phyloP scores from a whole-genome alignment of 1,140 invertebrate species.

The Prorops nasuta region DNA sequence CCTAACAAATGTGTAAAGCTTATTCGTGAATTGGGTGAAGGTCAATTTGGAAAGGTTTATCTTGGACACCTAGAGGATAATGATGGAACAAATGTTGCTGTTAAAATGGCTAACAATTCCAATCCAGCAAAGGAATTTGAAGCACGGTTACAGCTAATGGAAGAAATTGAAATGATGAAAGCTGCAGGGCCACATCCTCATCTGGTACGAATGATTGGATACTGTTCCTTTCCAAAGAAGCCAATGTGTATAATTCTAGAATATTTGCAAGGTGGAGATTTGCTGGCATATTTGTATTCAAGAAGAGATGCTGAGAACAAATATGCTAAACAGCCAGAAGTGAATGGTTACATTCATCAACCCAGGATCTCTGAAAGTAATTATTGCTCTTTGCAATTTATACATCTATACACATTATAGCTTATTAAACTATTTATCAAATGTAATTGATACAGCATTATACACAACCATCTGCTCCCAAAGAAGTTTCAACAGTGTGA shows the following conservation, averaged over 20 bases:
- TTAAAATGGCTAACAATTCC: constrained; percentile 64
- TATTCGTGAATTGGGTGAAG: constrained; percentile 66
- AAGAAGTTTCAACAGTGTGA: neutral
- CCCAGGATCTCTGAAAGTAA: constrained; percentile 1
- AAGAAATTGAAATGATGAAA: constrained; percentile 80
- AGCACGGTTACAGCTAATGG: constrained; percentile 66
- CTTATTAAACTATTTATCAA: too few species aligned
- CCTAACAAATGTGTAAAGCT: constrained; percentile 56
- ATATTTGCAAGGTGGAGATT: constrained; percentile 75
- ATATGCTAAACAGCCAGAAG: too few species aligned
- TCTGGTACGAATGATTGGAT: constrained; percentile 76
- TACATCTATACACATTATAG: too few species aligned
- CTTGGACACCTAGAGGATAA: constrained; percentile 59
- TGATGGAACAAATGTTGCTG: constrained; percentile 63
- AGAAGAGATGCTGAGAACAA: constrained; percentile 1
- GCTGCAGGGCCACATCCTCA: constrained; percentile 74
- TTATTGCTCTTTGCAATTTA: too few species aligned
- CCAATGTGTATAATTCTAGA: constrained; percentile 77
- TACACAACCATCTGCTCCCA: neutral
- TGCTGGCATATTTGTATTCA: constrained; percentile 63
- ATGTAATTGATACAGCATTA: neutral
- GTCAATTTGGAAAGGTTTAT: constrained; percentile 74
- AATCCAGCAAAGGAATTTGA: constrained; percentile 56
- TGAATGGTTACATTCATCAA: too few species aligned
- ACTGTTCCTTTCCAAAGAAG: constrained; percentile 65